Evolutionary conservation across 1,140 invertebrate species (phyloP), one percentile per base, ranked within the genome.

Genomic region (Drepana arcuata): DNA sequence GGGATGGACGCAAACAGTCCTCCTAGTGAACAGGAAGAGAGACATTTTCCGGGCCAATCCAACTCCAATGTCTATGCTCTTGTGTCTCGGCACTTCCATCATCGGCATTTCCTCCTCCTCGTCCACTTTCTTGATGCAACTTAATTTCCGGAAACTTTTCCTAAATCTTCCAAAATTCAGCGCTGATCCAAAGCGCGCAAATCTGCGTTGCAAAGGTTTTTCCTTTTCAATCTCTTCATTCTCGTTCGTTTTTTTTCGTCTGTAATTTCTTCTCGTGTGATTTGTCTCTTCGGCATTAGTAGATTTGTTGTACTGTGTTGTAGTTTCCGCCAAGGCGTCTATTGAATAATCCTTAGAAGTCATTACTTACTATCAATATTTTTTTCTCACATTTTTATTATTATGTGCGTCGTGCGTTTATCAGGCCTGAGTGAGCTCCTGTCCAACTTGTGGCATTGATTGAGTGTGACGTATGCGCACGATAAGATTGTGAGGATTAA

Each of bases 401-500:
- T 38, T 50, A 54, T 48, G 40, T 31, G 33, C 35, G 33, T 31
- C 41, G 43, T 33, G 32, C 37, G 45, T 41, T 48, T 50, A 57
- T 47, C 49, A 51, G 26, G 41, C 40, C 44, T 49, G 39, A 62
- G 49, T 59, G 62, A 65, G 66, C 54, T 42, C 43, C 45, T 46
- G 61, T 64, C 52, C 55, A 48, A 48, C 41, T 63, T 61, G 63
- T 74, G 70, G 74, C 77, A 74, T 81, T 81, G 77, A 81, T 81
- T 77, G 68, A 77, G 63, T 61, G 60, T 73, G 73, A 73, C 66
- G 66, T 56, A 37, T 25, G 41, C 34, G 31, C 25, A 34, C 36
- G 73, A 78, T 78, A 78, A 81, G 71, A 72, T 69, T 66, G 60
- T 49, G 49, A 65, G 69, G 65, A 72, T 77, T 75, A 68, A 25